A percentile compares a stretch with the other conserved stretches of the same genome.
phyloP scores from a whole-genome alignment of 1,140 invertebrate species.

The Metaphire vulgaris region DNA sequence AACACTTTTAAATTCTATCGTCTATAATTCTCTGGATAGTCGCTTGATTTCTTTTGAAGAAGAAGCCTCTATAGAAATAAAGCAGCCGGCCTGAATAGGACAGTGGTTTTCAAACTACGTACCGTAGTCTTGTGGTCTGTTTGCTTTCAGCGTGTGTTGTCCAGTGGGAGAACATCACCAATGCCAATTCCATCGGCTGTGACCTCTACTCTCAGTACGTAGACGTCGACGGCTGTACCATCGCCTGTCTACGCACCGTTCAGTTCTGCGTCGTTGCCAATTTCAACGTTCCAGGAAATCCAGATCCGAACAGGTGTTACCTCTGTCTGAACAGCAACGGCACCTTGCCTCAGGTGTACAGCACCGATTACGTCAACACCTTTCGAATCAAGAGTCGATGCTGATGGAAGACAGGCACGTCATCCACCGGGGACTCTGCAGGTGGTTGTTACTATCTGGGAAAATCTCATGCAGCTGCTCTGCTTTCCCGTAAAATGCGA shows the following conservation, averaged over 20 bases:
- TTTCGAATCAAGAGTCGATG: neutral
- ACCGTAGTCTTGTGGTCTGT: neutral
- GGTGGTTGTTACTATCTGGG: no score
- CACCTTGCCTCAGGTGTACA: neutral
- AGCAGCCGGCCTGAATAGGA: neutral
- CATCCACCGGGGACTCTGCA: no score
- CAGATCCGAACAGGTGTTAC: neutral
- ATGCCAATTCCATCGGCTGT: neutral
- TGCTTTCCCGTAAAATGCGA: no score
- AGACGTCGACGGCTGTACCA: neutral
- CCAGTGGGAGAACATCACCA: neutral
- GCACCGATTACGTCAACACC: neutral
- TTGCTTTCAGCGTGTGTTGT: neutral
- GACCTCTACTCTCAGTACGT: neutral
- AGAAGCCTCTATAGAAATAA: neutral
- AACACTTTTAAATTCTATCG: neutral
- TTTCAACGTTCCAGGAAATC: neutral
- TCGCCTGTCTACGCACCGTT: neutral
- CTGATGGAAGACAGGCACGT: no score
- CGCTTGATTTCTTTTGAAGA: neutral
- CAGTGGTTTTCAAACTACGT: neutral
- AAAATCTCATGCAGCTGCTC: no score
- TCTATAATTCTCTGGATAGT: neutral
- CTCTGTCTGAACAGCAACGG: neutral
- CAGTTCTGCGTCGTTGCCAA: neutral